phyloP scores from a whole-genome alignment of 2,113 vertebrate species.

The Speoplatyrhinus poulsoni region DNA sequence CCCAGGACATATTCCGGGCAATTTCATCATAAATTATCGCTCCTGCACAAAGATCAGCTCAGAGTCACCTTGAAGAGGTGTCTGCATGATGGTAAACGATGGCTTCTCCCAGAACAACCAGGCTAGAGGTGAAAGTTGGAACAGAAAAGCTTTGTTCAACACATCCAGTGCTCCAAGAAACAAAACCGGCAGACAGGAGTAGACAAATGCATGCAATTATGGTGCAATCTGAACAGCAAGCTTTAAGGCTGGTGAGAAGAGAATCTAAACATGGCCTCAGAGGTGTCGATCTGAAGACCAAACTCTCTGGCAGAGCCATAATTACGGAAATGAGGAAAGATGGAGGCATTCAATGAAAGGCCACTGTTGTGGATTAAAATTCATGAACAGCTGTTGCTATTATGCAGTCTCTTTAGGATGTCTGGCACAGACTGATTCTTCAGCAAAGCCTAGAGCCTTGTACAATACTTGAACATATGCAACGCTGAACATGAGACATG shows the following conservation, averaged over 20 bases:
- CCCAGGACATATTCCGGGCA: conserved; percentile 47
- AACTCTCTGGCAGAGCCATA: conserved; percentile 58
- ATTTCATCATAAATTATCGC: conserved; percentile 69
- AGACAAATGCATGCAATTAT: conserved; percentile 76
- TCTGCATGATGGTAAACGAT: conserved; percentile 58
- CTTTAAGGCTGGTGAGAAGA: conserved; percentile 39
- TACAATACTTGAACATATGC: conserved; percentile 55
- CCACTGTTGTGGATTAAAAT: conserved; percentile 71
- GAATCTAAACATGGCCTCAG: conserved; percentile 46
- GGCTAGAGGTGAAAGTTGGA: conserved; percentile 67
- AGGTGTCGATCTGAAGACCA: conserved; percentile 47
- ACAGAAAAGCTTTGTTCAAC: conserved; percentile 72
- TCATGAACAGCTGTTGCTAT: conserved; percentile 75
- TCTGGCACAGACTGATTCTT: conserved; percentile 52
- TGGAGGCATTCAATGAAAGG: conserved; percentile 62
- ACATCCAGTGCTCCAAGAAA: conserved; percentile 45
- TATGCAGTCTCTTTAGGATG: conserved; percentile 57
- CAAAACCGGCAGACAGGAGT: conserved; percentile 47
- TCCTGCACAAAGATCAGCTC: conserved; percentile 62
- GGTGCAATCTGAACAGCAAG: conserved; percentile 55
- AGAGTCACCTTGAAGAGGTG: conserved; percentile 53
- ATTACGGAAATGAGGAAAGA: conserved; percentile 73
- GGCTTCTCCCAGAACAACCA: conserved; percentile 55
- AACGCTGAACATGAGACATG: conserved; percentile 29
- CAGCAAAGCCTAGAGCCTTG: conserved; percentile 43